A percentile compares a stretch with the other conserved stretches of the same genome.
These are phyloP conservation scores for Tenthredo mesomela DNA, from an alignment of 2,888 invertebrate genomes.

Conservation along the genomic window DNA sequence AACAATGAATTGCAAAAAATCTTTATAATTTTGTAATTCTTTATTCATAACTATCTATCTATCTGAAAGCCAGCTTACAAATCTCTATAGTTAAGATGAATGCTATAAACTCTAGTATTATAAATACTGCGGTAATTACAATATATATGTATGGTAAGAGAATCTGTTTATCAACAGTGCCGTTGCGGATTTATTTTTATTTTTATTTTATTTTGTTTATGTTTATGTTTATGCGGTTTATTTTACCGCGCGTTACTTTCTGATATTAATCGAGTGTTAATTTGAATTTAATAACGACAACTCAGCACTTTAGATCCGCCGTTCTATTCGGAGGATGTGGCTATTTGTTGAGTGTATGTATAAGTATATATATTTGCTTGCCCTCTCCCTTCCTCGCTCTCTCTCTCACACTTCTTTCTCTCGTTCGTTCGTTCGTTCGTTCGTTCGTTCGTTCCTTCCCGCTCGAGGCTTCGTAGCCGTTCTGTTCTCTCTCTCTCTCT, in stretches of 20 bases:
- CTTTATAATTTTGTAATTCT: not conserved
- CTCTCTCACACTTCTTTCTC: conserved; percentile 33
- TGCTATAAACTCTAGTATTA: no score
- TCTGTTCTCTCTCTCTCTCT: conserved; percentile 56
- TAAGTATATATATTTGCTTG: not conserved
- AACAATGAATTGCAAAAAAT: conserved; percentile 1
- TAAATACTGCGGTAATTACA: no score
- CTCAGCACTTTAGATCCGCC: not conserved
- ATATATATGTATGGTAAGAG: no score
- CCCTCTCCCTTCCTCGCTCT: not conserved
- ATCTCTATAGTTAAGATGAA: no score
- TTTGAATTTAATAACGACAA: conserved; percentile 28
- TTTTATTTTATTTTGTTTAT: no score
- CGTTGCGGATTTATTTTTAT: not conserved
- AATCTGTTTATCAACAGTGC: not conserved
- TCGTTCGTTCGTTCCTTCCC: conserved; percentile 23
- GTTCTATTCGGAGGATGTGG: conserved; percentile 77
- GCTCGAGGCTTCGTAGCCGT: conserved; percentile 27
- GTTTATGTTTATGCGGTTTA: not conserved
- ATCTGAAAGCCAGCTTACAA: not conserved
- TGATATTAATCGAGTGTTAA: conserved; percentile 18
- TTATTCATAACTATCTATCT: not conserved
- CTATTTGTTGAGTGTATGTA: conserved; percentile 71
- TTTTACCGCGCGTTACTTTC: not conserved
- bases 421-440: conserved; percentile 58